Conservation (phyloP, 2,797 vertebrate species). For the Bradypus variegatus region DNA sequence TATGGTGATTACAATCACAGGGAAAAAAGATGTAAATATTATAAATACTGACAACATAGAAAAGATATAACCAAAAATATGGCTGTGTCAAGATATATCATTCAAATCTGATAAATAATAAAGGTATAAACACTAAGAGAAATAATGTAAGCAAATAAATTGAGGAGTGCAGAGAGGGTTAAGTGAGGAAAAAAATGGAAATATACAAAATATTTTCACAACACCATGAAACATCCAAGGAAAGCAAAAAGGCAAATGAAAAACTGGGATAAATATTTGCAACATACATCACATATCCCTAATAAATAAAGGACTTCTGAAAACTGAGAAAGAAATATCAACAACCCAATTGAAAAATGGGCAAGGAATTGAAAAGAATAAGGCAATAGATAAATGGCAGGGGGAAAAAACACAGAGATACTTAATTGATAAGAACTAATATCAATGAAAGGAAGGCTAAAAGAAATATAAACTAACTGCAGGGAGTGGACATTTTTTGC, state of each 20-base stretch:
- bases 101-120: constrained; percentile 25
- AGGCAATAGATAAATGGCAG: neutral
- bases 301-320: neutral
- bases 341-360: neutral
- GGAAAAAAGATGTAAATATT: neutral
- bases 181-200: neutral
- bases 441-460: neutral
- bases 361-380: constrained; percentile 9
- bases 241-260: constrained; percentile 4
- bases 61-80: neutral
- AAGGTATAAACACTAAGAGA: neutral
- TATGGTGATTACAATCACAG: neutral
- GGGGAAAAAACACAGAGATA: neutral
- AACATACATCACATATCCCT: neutral
- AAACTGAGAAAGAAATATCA: neutral
- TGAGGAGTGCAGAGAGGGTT: neutral
- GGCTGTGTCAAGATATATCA: neutral
- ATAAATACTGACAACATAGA: neutral
- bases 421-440: neutral
- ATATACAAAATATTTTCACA: constrained; percentile 7
- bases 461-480: neutral
- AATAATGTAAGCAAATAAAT: constrained; percentile 6
- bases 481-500: neutral
- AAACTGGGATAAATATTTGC: neutral
- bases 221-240: neutral